phyloP scores from a whole-genome alignment of 2,888 invertebrate species.

The Aelia acuminata region DNA sequence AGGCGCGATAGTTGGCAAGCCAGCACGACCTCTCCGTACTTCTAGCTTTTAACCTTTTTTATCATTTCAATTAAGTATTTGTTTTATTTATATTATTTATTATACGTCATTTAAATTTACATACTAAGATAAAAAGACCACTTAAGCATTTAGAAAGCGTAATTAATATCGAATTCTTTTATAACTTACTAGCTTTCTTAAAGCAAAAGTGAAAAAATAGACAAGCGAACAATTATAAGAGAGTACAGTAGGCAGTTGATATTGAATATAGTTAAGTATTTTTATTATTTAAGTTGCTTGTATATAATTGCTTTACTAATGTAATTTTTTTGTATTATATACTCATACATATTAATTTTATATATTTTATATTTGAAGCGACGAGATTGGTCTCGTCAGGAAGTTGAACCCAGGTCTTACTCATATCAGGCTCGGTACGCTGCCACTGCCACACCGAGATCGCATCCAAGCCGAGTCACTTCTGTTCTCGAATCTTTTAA shows the following conservation, averaged over 20 bases:
- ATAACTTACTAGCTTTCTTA: neutral
- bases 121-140: neutral
- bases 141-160: neutral
- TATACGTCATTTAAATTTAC: neutral
- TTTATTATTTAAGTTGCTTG: no score
- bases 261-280: neutral
- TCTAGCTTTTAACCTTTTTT: neutral
- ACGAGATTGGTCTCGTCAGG: no score
- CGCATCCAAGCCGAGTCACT: no score
- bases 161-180: constrained; percentile 11
- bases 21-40: neutral
- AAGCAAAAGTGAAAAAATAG: neutral
- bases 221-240: neutral
- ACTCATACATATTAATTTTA: no score
- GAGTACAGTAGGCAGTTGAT: neutral
- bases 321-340: no score
- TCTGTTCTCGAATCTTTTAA: no score
- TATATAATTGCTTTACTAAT: no score
- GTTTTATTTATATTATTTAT: neutral
- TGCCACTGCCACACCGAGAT: no score
- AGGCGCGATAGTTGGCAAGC: neutral
- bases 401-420: no score
- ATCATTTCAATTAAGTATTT: neutral
- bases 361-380: no score
- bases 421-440: no score